Conservation (phyloP, 2,888 invertebrate genomes). For the Maniola hyperantus region DNA sequence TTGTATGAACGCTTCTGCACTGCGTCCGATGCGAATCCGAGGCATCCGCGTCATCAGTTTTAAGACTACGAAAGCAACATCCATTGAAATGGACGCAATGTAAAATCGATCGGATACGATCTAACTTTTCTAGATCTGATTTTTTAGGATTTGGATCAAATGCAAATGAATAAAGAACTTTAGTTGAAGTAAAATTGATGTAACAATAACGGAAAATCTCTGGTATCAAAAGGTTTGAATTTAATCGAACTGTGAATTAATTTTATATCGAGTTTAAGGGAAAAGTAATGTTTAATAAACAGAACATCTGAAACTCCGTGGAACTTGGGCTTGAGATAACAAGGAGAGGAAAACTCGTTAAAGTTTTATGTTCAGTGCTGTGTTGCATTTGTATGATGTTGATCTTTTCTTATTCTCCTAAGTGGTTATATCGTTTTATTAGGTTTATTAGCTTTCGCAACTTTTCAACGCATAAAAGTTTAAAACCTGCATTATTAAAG, state of each 20-base stretch:
- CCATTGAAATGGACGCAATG: no score
- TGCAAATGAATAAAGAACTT: no score
- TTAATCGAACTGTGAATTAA: constrained; percentile 17
- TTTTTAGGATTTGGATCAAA: no score
- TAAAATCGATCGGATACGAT: no score
- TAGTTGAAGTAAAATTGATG: not conserved
- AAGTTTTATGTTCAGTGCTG: constrained; percentile 69
- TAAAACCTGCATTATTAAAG: not conserved
- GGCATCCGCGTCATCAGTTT: no score
- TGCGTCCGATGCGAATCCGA: no score
- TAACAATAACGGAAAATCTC: not conserved
- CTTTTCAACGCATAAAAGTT: constrained; percentile 13
- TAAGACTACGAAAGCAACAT: no score
- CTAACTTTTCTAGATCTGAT: no score
- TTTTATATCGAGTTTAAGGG: constrained; percentile 12
- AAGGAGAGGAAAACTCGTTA: constrained; percentile 72
- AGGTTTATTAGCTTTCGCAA: constrained; percentile 13
- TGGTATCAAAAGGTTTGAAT: constrained; percentile 12
- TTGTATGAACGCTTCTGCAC: no score
- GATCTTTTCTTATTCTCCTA: constrained; percentile 53
- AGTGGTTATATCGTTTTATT: constrained; percentile 17
- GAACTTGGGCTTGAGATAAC: constrained; percentile 67
- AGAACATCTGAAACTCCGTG: constrained; percentile 44
- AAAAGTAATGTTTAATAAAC: constrained; percentile 23
- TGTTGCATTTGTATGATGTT: constrained; percentile 50